A percentile compares a stretch with the other conserved stretches of the same genome.
Conservation (phyloP, 2,888 invertebrate genomes). For the Volucella zonaria region DNA sequence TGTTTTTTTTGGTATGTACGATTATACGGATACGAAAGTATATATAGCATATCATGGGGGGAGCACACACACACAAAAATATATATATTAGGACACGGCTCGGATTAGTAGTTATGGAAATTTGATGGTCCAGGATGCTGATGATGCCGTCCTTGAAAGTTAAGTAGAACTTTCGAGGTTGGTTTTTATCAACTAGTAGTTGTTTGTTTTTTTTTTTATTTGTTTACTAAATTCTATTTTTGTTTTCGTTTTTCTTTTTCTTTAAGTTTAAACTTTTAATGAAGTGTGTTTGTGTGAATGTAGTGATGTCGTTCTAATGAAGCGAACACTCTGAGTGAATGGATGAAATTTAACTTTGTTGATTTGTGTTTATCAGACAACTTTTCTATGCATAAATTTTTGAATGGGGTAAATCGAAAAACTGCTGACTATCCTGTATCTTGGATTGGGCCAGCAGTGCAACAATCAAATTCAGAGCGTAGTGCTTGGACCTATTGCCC, state of each 20-base stretch:
- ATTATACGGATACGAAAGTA: constrained; percentile 11
- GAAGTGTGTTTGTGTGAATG: too few relatives aligned
- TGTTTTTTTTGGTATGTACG: constrained; percentile 35
- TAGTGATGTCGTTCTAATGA: too few relatives aligned
- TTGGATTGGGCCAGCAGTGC: too few relatives aligned
- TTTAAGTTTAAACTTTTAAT: too few relatives aligned
- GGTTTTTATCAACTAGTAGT: constrained; percentile 60
- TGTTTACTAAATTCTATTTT: constrained; percentile 19
- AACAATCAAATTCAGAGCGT: too few relatives aligned
- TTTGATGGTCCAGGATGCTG: constrained; percentile 79
- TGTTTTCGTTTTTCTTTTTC: background rate
- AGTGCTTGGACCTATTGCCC: too few relatives aligned
- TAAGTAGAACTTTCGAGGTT: constrained; percentile 72
- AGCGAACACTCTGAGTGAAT: too few relatives aligned
- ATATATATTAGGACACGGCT: constrained; percentile 80
- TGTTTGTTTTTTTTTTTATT: constrained; percentile 32
- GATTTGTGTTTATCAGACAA: too few relatives aligned
- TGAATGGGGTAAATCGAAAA: too few relatives aligned
- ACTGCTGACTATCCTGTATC: too few relatives aligned
- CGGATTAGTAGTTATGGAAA: constrained; percentile 81
- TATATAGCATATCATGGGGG: constrained; percentile 73
- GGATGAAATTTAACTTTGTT: too few relatives aligned
- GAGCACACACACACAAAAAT: constrained; percentile 74
- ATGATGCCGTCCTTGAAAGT: constrained; percentile 74
- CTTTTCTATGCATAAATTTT: too few relatives aligned